Evolutionary conservation across 2,888 invertebrate genomes (phyloP).

Genomic region (Sepioteuthis lessoniana): DNA sequence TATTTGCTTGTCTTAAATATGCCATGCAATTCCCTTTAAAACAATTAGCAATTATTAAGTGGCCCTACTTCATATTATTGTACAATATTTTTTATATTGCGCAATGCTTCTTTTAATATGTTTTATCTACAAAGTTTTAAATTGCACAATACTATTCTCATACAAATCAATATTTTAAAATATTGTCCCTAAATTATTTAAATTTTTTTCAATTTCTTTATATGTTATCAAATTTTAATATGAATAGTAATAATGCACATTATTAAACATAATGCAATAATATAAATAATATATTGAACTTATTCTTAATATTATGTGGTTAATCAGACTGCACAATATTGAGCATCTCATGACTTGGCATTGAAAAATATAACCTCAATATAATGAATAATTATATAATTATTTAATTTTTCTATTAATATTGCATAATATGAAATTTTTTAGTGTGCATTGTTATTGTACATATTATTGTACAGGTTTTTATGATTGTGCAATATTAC

Average conservation of each 20-base stretch:
- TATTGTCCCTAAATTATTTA: no score
- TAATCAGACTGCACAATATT: neutral
- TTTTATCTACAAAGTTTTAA: neutral
- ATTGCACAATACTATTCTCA: slow-evolving; percentile 4
- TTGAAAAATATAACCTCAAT: neutral
- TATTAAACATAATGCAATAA: no score
- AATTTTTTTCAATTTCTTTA: no score
- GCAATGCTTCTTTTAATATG: slow-evolving; percentile 1
- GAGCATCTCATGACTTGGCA: neutral
- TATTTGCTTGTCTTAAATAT: neutral
- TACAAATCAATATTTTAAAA: no score
- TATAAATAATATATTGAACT: no score
- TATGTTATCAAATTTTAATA: no score
- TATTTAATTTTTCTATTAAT: neutral
- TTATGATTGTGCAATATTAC: neutral
- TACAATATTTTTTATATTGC: neutral
- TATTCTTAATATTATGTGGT: no score
- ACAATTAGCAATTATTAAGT: neutral
- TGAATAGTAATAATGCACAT: no score
- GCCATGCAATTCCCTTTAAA: neutral
- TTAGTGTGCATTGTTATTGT: neutral
- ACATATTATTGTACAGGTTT: neutral
- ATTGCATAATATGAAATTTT: neutral
- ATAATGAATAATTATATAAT: neutral
- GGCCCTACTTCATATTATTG: neutral